These are phyloP conservation scores for Lacanobia wlatinum DNA, from an alignment of 2,888 invertebrate species.

Conservation along the genomic window DNA sequence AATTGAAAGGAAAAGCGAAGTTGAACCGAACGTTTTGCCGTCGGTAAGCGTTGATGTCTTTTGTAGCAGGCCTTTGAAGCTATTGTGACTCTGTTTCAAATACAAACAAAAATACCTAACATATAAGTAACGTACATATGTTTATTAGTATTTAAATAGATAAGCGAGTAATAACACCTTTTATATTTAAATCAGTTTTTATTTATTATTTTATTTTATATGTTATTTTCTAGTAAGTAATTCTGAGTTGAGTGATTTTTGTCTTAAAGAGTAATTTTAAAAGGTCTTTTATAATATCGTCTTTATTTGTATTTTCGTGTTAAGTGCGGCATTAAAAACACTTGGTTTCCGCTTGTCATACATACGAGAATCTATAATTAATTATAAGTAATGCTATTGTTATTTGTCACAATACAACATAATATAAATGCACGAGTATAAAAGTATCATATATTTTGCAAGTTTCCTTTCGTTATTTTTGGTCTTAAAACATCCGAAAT, in stretches of 20 bases:
- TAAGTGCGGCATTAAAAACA: not conserved
- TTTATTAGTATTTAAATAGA: conserved; percentile 9
- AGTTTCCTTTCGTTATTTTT: not conserved
- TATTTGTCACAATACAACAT: not conserved
- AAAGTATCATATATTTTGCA: not conserved
- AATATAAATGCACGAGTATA: not conserved
- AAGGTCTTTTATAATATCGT: not conserved
- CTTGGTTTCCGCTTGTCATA: not conserved
- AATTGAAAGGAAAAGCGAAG: conserved; percentile 2
- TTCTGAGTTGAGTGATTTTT: not conserved
- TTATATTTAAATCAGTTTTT: not conserved
- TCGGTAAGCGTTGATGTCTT: conserved; percentile 86
- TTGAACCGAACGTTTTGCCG: conserved; percentile 59
- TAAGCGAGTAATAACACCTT: not conserved
- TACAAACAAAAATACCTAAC: conserved; percentile 13
- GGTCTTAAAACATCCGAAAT: not conserved
- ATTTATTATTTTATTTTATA: conserved; percentile 9
- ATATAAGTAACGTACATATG: not conserved
- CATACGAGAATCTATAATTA: conserved; percentile 6
- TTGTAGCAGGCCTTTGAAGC: conserved; percentile 69
- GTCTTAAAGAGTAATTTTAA: not conserved
- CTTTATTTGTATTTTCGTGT: not conserved
- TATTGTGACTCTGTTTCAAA: conserved; percentile 6
- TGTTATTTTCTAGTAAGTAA: not conserved
- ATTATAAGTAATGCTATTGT: conserved; percentile 19